Evolutionary conservation across 2,888 invertebrate species (phyloP).

Genomic region (Yponomeuta sedellus): DNA sequence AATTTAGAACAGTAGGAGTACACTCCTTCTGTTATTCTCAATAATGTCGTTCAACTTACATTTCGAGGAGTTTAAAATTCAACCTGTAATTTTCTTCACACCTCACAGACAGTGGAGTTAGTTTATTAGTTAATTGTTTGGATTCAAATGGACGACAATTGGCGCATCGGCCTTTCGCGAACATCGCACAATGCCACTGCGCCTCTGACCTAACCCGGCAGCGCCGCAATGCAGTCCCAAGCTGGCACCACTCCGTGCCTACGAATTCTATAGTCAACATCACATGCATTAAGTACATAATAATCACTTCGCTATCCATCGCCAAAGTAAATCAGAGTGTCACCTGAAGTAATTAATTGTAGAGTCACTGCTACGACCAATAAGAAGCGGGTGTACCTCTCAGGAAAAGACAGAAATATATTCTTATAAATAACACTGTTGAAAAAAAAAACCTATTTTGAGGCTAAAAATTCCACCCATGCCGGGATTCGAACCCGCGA

Average conservation of each 20-base stretch:
- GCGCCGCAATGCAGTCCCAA: conserved; percentile 58
- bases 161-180: conserved; percentile 32
- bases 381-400: too few relatives aligned
- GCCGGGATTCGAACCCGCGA: too few relatives aligned
- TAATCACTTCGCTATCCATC: conserved; percentile 30
- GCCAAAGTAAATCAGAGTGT: conserved; percentile 2
- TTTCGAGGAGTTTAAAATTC: too few relatives aligned
- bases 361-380: background rate
- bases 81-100: too few relatives aligned
- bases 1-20: too few relatives aligned
- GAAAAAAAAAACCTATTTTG: too few relatives aligned
- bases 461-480: too few relatives aligned
- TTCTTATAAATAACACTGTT: too few relatives aligned
- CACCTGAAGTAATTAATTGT: background rate
- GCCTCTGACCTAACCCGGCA: conserved; percentile 46
- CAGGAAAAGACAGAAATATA: too few relatives aligned
- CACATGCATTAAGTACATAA: conserved; percentile 32
- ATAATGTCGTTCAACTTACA: too few relatives aligned
- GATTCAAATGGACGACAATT: background rate
- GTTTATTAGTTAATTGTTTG: background rate
- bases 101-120: background rate
- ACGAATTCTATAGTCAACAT: conserved; percentile 38
- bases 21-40: too few relatives aligned
- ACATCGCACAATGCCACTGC: conserved; percentile 49
- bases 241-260: conserved; percentile 51